Evolutionary conservation across 2,888 invertebrate genomes (phyloP), one percentile per base, ranked within the genome.

Genomic region (Chironomus riparius): DNA sequence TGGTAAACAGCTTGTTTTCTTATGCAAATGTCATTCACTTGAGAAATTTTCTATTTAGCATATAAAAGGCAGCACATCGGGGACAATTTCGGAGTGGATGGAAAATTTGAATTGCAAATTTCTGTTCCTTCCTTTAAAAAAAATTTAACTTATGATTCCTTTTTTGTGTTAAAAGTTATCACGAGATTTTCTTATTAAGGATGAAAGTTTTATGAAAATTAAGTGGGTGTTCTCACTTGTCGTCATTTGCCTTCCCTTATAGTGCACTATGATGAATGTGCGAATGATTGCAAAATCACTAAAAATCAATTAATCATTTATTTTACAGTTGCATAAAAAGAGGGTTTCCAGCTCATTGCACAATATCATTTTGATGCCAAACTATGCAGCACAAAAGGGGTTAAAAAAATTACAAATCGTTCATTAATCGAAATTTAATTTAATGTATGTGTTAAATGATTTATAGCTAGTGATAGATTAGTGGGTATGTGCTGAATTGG

Each of bases 41-140:
- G 38, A 38, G 38, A 38, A 38, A 38, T 38, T 38, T 38, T 38
- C 38, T 38, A 10, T 38, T 38, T 10, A 38, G 38, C 38, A 38
- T 38, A 38, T 38, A 38, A 38, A 38, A 38, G 10, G 4, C 48
- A 56, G 24, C n/a, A 24, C 22, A 72, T 28, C 28, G 15, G 18
- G 62, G 22, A 47, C 50, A 47, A 56, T 6, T 4, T 5, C 21
- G n/a, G 15, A 68, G 38, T 68, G 72, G n/a, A 50, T 21, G 56
- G 71, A n/a, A 71, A 71, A 71, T 71, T 71, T 71, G 21, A 70
- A 70, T 70, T 70, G 70, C 21, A 70, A 48, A 70, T 47, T 70
- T 68, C 22, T 5, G 28, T 28, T 28, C 28, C 28, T 4, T 38
- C 38, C 13, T 15, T 65, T 65, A 7, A 18, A 2, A 18, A 7